A percentile compares a stretch with the other conserved stretches of the same genome.
These are phyloP conservation scores for roundworm (Caenorhabditis elegans) DNA, from an alignment of 1,140 invertebrate species.

Conservation along the genomic window WBcel235 BX284603.4:7339501-7340000, in stretches of 20 bases:
- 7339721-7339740: slow-evolving; percentile 84
- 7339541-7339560: too few relatives aligned
- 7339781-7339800: slow-evolving; percentile 73
- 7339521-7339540: too few relatives aligned
- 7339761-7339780: slow-evolving; percentile 86
- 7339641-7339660: slow-evolving; percentile 72
- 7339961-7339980: too few relatives aligned
- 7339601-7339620: too few relatives aligned
- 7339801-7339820: slow-evolving; percentile 20
- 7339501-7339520: too few relatives aligned
- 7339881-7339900: background rate
- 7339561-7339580: too few relatives aligned
- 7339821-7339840: slow-evolving; percentile 10
- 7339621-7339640: too few relatives aligned
- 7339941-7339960: background rate
- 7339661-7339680: slow-evolving; percentile 79
- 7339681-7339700: slow-evolving; percentile 78
- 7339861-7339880: background rate
- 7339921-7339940: background rate
- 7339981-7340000: too few relatives aligned
- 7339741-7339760: slow-evolving; percentile 82
- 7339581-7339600: too few relatives aligned
- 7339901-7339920: background rate
- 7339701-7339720: slow-evolving; percentile 83
- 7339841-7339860: background rate